These are phyloP conservation scores for Sycophila texana DNA, from an alignment of 2,888 invertebrate species.

Conservation along the genomic window DNA sequence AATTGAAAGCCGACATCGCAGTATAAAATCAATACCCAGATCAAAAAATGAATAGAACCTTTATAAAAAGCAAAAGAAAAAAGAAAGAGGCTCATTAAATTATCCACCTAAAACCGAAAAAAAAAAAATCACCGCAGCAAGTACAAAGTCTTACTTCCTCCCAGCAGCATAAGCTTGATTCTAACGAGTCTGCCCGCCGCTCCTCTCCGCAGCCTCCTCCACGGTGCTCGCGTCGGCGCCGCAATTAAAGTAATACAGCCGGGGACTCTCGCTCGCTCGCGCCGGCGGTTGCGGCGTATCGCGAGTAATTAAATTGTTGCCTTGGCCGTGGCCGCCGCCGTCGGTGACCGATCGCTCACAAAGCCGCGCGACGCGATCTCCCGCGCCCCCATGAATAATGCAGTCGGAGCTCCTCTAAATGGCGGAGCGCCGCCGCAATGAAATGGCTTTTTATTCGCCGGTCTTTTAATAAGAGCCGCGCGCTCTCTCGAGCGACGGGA, in stretches of 20 bases:
- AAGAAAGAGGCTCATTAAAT: too few species aligned
- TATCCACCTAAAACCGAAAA: too few species aligned
- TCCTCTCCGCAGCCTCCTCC: background rate
- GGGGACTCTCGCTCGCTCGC: background rate
- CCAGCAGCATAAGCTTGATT: too few species aligned
- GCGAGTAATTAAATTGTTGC: constrained; percentile 33
- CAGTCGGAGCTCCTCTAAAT: constrained; percentile 17
- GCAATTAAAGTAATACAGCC: constrained; percentile 17
- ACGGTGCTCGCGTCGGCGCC: background rate
- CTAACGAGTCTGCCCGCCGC: background rate
- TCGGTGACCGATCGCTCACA: constrained; percentile 25
- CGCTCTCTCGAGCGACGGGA: background rate
- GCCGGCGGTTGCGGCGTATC: background rate
- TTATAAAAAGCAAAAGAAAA: too few species aligned
- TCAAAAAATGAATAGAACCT: too few species aligned
- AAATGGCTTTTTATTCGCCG: constrained; percentile 22
- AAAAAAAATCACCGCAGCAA: too few species aligned
- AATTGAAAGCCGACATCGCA: too few species aligned
- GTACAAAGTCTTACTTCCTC: too few species aligned
- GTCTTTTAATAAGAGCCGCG: constrained; percentile 38
- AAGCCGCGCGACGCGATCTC: background rate
- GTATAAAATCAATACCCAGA: too few species aligned
- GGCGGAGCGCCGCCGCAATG: constrained; percentile 13
- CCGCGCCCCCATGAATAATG: constrained; percentile 22
- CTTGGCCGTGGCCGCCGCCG: background rate